Evolutionary conservation across 1,140 invertebrate species (phyloP), one percentile per base, ranked within the genome.

Genomic region (Hormaphis cornu): DNA sequence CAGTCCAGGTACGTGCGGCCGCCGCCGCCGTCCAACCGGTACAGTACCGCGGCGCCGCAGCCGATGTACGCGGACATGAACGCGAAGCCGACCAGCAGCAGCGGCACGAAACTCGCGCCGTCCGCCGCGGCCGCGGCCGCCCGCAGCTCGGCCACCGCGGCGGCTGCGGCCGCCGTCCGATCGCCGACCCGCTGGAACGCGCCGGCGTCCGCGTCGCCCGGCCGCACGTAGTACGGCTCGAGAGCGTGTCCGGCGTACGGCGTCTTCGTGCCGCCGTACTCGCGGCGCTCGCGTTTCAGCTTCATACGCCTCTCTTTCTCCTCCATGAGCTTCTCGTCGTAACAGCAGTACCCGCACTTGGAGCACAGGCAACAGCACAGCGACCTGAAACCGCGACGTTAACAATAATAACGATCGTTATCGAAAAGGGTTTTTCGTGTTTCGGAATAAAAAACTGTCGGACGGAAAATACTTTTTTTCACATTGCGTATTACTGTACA

Each of bases 31-130:
- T 95, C 91, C 72, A 93, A 80, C 73, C 89, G 86, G 74, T 89
- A 87, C 33, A 98, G 85, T 10, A 94, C 84, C 40, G 94, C 85
- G 1, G 94, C 92, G 1, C 96, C 96, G 20, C 89, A 84, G 66
- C 89, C 83, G 46, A 94, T 90, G 75, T 94, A 95, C 71, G 86
- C 85, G 61, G 90, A 83, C 82, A 94, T 90, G 72, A 88, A 86
- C 8, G 83, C 83, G 6, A 91, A 80, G 75, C 89, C 91, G 26
- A 90, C 83, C 46, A 86, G 80, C 33, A 90, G 85, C 10, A 89
- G 88, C 7, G 88, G 88, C 66, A 90, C 76, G 73, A 90, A 89
- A 24, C 79, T 79, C 46, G 79, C 78, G 18, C 70, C 52, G 22
- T 74, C 72, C 14, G 59, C 70, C n/a, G 70, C 69, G 26, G 70